Evolutionary conservation across 1,140 invertebrate species (phyloP).

Genomic region (Drosophila micromelanica): DNA sequence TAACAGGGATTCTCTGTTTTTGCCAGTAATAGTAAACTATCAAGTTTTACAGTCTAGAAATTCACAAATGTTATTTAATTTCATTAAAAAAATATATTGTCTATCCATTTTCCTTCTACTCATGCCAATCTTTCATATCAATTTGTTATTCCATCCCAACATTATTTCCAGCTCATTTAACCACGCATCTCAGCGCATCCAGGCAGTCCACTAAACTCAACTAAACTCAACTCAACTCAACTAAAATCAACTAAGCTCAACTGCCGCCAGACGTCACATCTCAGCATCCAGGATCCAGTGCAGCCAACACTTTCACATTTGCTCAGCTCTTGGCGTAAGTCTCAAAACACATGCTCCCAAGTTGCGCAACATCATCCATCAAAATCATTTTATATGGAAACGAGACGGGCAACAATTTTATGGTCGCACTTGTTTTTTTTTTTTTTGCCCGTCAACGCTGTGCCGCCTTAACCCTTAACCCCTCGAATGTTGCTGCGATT

Average conservation of each 20-base stretch:
- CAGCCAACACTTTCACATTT: slow-evolving; percentile 43
- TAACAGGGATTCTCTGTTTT: no score
- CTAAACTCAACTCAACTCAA: slow-evolving; percentile 11
- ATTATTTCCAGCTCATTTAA: slow-evolving; percentile 66
- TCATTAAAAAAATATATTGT: no score
- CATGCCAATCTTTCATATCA: slow-evolving; percentile 6
- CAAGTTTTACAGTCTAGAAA: no score
- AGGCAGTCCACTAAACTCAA: slow-evolving; percentile 40
- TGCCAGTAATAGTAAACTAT: no score
- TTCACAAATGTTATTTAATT: no score
- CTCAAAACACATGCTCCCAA: slow-evolving; percentile 76
- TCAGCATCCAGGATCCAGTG: slow-evolving; percentile 1
- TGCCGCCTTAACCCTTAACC: slow-evolving; percentile 59
- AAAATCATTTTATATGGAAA: slow-evolving; percentile 80
- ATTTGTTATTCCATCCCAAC: neutral
- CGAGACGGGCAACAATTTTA: slow-evolving; percentile 67
- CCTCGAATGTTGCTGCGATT: neutral
- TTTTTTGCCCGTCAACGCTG: slow-evolving; percentile 6
- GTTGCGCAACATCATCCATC: slow-evolving; percentile 80
- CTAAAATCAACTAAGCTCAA: slow-evolving; percentile 18
- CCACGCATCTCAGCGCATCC: slow-evolving; percentile 72
- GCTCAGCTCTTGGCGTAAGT: slow-evolving; percentile 60
- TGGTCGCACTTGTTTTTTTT: slow-evolving; percentile 40
- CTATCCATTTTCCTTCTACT: neutral
- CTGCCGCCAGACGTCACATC: slow-evolving; percentile 32